Evolutionary conservation across 2,888 invertebrate species (phyloP), one percentile per base, ranked within the genome.

Genomic region (Meiosimyza decipiens): DNA sequence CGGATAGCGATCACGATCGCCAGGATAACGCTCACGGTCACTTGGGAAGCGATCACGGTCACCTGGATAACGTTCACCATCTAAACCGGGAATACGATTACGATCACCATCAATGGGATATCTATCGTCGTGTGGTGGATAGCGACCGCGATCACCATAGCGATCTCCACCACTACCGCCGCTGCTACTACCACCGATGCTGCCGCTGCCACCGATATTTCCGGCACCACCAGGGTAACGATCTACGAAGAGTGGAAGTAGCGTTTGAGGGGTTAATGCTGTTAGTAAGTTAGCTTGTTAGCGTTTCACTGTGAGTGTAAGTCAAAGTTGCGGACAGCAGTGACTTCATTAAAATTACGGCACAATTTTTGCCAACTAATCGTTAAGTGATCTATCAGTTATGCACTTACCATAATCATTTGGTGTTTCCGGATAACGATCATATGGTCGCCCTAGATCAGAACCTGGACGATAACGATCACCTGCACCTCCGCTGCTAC

Each of bases 371-470:
- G 40, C 40, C 40, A 9, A 67, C 40, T n/a, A 6, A 18, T 54
- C 15, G n/a, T 47, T 16, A 63, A 33, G n/a, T 11, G 1, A 6
- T 63, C 6, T 47, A 3, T 47, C 1, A 9, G 47, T 12, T 18
- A 6, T 9, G 12, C 4, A 73, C 76, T 76, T 79, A 85, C 86
- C 86, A 77, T 85, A 84, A 71, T 86, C 85, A 62, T 80, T 80
- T 50, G 75, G 77, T 6, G 77, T 76, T 28, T 79, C 82, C 1
- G 85, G 85, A 81, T 84, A 85, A 28, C 86, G 86, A 82, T 86
- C 86, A 74, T 84, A 85, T 9, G 85, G 85, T 28, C 85, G 77
- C 33, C 81, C 82, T 77, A 83, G 84, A 73, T 82, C 85, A 40
- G 82, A 79, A 54, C 87, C 87, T 54, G 75, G 52, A 60, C 82